Base-by-base conservation (phyloP, 2,797 vertebrate genomes). In the Harpagifer antarcticus region DNA sequence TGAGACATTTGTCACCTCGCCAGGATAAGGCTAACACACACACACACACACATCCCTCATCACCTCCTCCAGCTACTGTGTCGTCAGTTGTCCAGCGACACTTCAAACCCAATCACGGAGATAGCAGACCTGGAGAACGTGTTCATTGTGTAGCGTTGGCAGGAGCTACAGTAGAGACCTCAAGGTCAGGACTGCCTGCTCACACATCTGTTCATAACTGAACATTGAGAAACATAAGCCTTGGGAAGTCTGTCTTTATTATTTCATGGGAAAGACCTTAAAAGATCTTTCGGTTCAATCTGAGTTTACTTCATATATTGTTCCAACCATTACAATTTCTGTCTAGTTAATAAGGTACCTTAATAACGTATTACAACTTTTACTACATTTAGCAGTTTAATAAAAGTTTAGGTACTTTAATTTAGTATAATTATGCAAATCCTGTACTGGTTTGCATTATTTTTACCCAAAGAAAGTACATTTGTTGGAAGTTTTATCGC, bases 1-100 rank as follows among this genome's bases (percentile, higher is more conserved):
- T 84, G 65, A 88, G 63, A 83, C 84, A 85, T 88, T 88, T 88
- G 75, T 37, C 91, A 93, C 88, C 62, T 87, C 68, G 62, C 64
- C 40, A 37, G 0, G 87, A 91, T 90, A 89, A 87, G 74, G 66
- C 68, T 71, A 67, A 66, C 67, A 62, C 62, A 70, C 54, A 67
- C 72, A 82, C 54, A 50, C 71, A 73, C 74, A 74, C 65, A 66
- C 62, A n/a, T 78, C 72, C 52, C 40, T 90, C 79, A 83, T 74
- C 86, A 78, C 86, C 80, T 86, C 65, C 73, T 87, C 63, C 17
- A 83, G 72, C 74, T 62, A 33, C 78, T 88, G 81, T n/a, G n/a
- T 85, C 78, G 27, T 66, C 70, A 75, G 76, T 52, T 52, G 52
- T 88, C 84, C 64, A 14, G 70, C 4, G 11, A 81, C 88, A 86